Percentiles rank a stretch among this genome's conserved stretches.
phyloP scores from a whole-genome alignment of 1,140 invertebrate genomes.

The Triops longicaudatus region DNA sequence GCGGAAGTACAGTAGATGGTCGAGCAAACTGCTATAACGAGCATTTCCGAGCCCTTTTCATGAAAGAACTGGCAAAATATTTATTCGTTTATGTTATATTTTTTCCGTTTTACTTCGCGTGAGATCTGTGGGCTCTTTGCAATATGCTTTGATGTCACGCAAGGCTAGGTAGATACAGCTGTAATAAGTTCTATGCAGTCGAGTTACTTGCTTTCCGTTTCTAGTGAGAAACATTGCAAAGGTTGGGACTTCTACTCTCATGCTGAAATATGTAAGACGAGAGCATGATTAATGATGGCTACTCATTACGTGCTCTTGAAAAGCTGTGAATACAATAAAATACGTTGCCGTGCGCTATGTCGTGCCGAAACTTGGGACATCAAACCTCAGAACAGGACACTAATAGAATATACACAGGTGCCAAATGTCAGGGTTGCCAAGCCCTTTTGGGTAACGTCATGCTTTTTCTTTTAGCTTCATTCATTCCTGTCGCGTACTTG shows the following conservation, averaged over 20 bases:
- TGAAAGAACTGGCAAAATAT: no score
- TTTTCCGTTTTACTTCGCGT: not conserved
- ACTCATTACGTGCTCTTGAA: slow-evolving; percentile 7
- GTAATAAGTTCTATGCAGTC: not conserved
- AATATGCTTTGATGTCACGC: slow-evolving; percentile 4
- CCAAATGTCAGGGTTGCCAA: not conserved
- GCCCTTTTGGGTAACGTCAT: not conserved
- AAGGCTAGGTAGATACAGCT: slow-evolving; percentile 7
- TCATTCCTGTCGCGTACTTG: not conserved
- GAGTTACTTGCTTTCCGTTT: not conserved
- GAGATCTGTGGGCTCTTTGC: not conserved
- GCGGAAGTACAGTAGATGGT: no score
- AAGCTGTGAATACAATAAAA: not conserved
- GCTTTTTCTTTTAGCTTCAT: not conserved
- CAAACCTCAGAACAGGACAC: not conserved
- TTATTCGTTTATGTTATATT: no score
- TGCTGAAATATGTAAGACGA: not conserved
- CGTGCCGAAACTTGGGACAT: not conserved
- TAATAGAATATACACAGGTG: slow-evolving; percentile 1
- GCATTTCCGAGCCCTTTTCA: no score
- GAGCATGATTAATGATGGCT: not conserved
- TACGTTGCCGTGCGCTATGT: not conserved
- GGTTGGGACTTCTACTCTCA: not conserved
- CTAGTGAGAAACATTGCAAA: not conserved
- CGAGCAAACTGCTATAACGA: no score